A percentile compares a stretch with the other conserved stretches of the same genome.
These are phyloP conservation scores for Gallinago undulata DNA, from an alignment of 2,113 vertebrate species.

Conservation along the genomic window DNA sequence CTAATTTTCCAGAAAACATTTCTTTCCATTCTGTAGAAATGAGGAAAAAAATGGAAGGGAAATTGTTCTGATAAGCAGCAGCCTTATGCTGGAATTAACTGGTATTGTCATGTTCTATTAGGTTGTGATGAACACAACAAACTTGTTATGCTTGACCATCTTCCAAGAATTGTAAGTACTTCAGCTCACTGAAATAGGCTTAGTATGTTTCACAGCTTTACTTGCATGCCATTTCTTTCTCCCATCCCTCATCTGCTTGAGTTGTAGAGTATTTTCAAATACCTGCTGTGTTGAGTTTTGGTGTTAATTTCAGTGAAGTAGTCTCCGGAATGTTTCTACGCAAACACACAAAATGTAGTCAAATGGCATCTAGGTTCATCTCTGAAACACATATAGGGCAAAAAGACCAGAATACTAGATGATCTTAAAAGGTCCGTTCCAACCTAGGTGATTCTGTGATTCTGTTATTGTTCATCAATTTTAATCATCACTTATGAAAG, in stretches of 20 bases:
- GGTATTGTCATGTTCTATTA: neutral
- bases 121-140: neutral
- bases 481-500: neutral
- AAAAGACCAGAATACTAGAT: neutral
- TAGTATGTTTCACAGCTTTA: neutral
- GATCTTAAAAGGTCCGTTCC: no score
- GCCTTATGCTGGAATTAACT: neutral
- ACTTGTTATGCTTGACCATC: neutral
- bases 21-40: neutral
- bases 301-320: neutral
- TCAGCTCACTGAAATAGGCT: neutral
- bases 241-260: neutral
- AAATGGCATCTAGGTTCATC: neutral
- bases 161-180: neutral
- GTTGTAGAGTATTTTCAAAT: neutral
- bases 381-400: neutral
- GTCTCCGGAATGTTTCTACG: neutral
- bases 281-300: neutral
- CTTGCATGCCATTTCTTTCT: fast-evolving
- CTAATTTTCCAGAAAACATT: neutral
- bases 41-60: neutral
- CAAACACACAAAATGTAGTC: neutral
- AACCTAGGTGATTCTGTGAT: no score
- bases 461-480: neutral
- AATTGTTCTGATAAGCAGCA: neutral